Evolutionary conservation across 2,888 invertebrate genomes (phyloP).

Genomic region (Rutpela maculata): DNA sequence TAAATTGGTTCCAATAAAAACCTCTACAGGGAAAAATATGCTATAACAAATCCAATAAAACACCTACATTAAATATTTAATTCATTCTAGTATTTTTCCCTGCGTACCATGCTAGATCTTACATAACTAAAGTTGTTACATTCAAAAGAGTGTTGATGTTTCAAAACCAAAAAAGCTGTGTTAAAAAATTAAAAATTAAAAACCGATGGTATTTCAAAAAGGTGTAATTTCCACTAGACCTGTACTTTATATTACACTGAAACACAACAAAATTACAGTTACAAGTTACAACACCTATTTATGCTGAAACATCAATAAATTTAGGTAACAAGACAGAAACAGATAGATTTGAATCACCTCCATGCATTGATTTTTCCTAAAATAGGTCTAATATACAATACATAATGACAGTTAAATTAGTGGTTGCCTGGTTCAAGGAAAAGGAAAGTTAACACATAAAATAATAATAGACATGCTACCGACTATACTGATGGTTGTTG

Average conservation of each 20-base stretch:
- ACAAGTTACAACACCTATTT: conserved; percentile 24
- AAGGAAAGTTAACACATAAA: conserved; percentile 29
- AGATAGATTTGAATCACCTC: conserved; percentile 16
- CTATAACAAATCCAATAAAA: not conserved
- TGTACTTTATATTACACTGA: conserved; percentile 21
- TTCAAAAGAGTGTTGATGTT: conserved; percentile 15
- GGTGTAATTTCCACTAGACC: conserved; percentile 2
- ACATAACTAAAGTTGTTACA: not conserved
- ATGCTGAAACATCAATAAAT: conserved; percentile 3
- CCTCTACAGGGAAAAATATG: not conserved
- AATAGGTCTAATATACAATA: conserved; percentile 36
- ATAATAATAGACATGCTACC: conserved; percentile 38
- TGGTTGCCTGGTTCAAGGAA: conserved; percentile 13
- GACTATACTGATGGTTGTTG: conserved; percentile 6
- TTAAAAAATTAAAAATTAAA: conserved; percentile 8
- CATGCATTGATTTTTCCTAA: conserved; percentile 43
- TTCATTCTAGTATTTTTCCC: not conserved
- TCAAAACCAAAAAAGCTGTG: conserved; percentile 21
- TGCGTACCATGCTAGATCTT: conserved; percentile 4
- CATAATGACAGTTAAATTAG: conserved; percentile 36
- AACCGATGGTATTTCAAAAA: not conserved
- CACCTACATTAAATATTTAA: not conserved
- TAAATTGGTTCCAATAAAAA: not conserved
- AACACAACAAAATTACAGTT: conserved; percentile 18
- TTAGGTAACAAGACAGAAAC: not conserved